Base-by-base conservation (phyloP, 2,113 vertebrate genomes). In the Herpetotheres cachinnans region DNA sequence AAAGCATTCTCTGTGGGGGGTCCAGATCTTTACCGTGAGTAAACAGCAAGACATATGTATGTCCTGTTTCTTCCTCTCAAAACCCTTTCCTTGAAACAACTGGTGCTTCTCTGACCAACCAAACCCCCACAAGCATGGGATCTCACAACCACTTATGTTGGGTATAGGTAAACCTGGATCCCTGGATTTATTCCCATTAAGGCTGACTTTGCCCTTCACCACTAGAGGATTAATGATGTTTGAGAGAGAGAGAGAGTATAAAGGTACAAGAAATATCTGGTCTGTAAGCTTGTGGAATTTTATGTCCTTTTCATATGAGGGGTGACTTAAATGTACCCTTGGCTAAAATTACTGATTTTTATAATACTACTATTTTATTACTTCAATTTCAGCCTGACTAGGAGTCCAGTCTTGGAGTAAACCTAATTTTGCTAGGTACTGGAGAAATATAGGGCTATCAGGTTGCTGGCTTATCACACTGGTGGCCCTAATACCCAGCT, bases 81-180 rank as follows among this genome's bases (percentile, higher is more conserved):
- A 91, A 55, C 9, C 2, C 6, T 93, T 56, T 58, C 16, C 30
- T 90, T 71, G 38, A 47, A 84, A 55, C 3, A 27, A 19, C 27
- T 67, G 13, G 4, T 58, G 17, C 16, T 91, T 61, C 42, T 14
- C 42, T 42, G 42, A 42, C 42, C 54, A 93, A 38, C 18, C 10
- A 76, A 74, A 73, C n/a, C 9, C 25, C 29, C 50, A 49, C 10
- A 85, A 90, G 13, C 16, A 26, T 16, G 16, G 19, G 7, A 77
- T 46, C 32, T 12, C 73, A 19, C 42, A 49, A 10, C 2, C 0
- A 66, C 2, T 32, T 6, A 5, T 2, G 0, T 3, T 52, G 20
- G 8, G 5, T 36, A 6, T 6, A 70, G 17, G 27, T 42, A 74
- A 74, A 82, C 42, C 29, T 59, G 49, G 32, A 74, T 13, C 26